Conservation (phyloP, 2,888 invertebrate species). For the Drosophila nigricruria region DNA sequence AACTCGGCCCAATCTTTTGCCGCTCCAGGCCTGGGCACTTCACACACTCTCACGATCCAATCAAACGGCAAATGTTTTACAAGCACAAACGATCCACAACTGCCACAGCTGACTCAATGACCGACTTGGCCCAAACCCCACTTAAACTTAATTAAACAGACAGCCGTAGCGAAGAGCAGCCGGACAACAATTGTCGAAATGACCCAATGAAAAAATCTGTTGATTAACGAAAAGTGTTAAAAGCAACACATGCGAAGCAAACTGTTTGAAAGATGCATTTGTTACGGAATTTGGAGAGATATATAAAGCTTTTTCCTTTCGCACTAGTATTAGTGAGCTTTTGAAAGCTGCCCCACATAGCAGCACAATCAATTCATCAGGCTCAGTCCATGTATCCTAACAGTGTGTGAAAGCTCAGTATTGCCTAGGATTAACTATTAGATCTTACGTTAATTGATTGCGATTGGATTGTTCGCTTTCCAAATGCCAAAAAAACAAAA, state of each 20-base stretch:
- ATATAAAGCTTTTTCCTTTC: not conserved
- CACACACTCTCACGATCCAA: conserved; percentile 52
- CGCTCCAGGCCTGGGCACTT: conserved; percentile 42
- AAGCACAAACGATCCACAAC: conserved; percentile 15
- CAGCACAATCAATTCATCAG: not conserved
- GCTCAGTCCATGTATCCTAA: not conserved
- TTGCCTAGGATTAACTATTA: conserved; percentile 1
- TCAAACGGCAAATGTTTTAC: conserved; percentile 41
- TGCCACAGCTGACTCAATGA: conserved; percentile 19
- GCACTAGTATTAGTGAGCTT: conserved; percentile 4
- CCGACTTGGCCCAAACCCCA: conserved; percentile 35
- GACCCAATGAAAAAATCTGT: conserved; percentile 34
- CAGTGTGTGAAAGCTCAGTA: conserved; percentile 30
- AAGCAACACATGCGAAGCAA: conserved; percentile 4
- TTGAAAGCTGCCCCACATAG: conserved; percentile 10
- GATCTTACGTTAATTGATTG: conserved; percentile 23
- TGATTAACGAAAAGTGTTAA: conserved; percentile 56
- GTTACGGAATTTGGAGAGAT: not conserved
- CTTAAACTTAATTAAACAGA: conserved; percentile 62
- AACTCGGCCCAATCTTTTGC: conserved; percentile 45
- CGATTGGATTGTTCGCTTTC: conserved; percentile 64
- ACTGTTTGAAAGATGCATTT: conserved; percentile 1
- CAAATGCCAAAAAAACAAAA: conserved; percentile 51
- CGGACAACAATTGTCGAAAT: conserved; percentile 47
- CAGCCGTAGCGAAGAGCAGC: conserved; percentile 14